Percentiles rank a stretch among this genome's conserved stretches.
phyloP scores from a whole-genome alignment of 2,888 invertebrate species.

The Agrochola circellaris region DNA sequence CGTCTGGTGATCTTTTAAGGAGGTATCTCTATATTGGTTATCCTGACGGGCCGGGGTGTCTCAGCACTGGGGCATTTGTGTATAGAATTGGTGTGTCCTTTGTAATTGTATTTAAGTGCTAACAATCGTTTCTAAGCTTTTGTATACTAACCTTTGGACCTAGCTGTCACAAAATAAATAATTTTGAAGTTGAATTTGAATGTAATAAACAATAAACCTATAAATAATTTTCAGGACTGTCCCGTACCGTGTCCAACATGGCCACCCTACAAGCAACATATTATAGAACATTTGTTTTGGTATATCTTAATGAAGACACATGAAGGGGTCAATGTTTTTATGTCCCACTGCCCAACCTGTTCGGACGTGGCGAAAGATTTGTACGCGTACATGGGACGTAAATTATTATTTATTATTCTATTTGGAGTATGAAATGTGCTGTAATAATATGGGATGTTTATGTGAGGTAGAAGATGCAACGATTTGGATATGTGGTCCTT shows the following conservation, averaged over 20 bases:
- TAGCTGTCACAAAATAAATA: no score
- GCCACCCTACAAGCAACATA: slow-evolving; percentile 58
- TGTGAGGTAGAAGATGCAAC: background rate
- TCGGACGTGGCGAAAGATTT: slow-evolving; percentile 48
- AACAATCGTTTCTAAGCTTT: no score
- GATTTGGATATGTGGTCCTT: background rate
- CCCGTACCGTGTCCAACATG: slow-evolving; percentile 12
- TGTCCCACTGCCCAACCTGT: slow-evolving; percentile 31
- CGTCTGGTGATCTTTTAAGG: no score
- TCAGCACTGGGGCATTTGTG: no score
- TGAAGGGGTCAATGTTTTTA: slow-evolving; percentile 68
- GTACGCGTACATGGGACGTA: slow-evolving; percentile 27
- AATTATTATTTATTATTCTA: slow-evolving; percentile 51
- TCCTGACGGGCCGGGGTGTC: no score
- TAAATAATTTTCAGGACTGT: slow-evolving; percentile 6
- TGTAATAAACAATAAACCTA: background rate
- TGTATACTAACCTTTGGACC: no score
- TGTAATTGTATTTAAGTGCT: no score
- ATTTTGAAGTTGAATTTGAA: no score
- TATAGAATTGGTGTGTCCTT: no score
- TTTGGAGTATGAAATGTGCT: slow-evolving; percentile 12
- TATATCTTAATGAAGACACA: slow-evolving; percentile 75
- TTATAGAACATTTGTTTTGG: slow-evolving; percentile 72
- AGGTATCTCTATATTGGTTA: no score
- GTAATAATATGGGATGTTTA: slow-evolving; percentile 21